These are phyloP conservation scores for Muschampia plurimacula DNA, from an alignment of 2,888 invertebrate genomes.

Conservation along the genomic window DNA sequence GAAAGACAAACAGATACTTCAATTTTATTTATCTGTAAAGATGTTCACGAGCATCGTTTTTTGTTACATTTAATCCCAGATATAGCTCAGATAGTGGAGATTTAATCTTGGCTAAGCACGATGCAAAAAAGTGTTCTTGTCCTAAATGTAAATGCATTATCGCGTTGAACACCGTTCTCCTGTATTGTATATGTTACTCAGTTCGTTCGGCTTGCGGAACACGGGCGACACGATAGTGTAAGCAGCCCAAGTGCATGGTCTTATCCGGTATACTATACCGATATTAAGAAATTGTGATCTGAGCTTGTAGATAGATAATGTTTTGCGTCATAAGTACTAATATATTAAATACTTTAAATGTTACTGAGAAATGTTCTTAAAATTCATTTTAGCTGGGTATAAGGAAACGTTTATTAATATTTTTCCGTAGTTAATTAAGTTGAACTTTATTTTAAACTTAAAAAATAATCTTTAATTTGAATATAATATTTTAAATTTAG, in stretches of 20 bases:
- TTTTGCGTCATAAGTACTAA: too few relatives aligned
- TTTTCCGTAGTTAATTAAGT: too few relatives aligned
- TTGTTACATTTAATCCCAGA: background rate
- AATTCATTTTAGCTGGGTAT: too few relatives aligned
- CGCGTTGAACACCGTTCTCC: background rate
- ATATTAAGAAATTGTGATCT: background rate
- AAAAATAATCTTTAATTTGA: too few relatives aligned
- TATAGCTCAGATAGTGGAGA: background rate
- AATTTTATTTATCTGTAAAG: too few relatives aligned
- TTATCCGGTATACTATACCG: conserved; percentile 10
- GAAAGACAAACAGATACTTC: too few relatives aligned
- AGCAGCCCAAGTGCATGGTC: conserved; percentile 18
- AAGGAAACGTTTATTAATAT: too few relatives aligned
- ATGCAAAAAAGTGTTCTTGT: conserved; percentile 4
- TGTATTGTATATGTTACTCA: conserved; percentile 25
- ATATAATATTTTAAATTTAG: too few relatives aligned
- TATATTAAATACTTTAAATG: too few relatives aligned
- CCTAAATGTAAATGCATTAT: conserved; percentile 22
- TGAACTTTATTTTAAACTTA: too few relatives aligned
- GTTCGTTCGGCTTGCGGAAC: conserved; percentile 15
- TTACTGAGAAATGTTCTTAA: too few relatives aligned
- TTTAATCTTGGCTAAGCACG: background rate
- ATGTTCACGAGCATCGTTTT: background rate
- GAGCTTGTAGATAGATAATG: too few relatives aligned
- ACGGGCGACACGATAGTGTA: conserved; percentile 19